These are phyloP conservation scores for Aphaenogaster ashmeadi DNA, from an alignment of 1,140 invertebrate genomes.

Conservation along the genomic window DNA sequence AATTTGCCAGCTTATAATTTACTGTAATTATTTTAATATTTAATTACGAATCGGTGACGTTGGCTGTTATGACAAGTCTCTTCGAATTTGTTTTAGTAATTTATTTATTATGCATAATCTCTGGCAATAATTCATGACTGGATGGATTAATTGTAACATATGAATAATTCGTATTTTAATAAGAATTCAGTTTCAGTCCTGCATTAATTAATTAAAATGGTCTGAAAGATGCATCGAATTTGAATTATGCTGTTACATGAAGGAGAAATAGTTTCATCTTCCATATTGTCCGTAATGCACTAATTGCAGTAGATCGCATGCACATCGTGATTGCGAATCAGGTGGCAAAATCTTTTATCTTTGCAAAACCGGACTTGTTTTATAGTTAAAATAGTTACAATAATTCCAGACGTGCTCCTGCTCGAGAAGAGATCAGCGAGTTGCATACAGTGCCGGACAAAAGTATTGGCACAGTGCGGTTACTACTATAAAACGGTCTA, in stretches of 20 bases:
- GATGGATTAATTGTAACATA: background rate
- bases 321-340: background rate
- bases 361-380: background rate
- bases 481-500: too few relatives aligned
- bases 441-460: background rate
- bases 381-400: background rate
- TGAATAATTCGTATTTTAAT: background rate
- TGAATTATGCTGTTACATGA: background rate
- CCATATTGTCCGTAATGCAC: background rate
- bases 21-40: too few relatives aligned
- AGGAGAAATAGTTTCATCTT: background rate
- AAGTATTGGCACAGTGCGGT: too few relatives aligned
- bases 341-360: background rate
- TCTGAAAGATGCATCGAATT: background rate
- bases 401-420: background rate
- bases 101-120: background rate
- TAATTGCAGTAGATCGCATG: background rate
- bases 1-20: background rate
- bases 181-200: background rate
- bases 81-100: background rate
- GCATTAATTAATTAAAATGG: background rate
- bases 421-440: background rate
- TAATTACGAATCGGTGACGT: background rate
- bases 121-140: background rate
- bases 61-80: background rate